These are phyloP conservation scores for Coregonus clupeaformis DNA, from an alignment of 2,113 vertebrate genomes.

Conservation along the genomic window DNA sequence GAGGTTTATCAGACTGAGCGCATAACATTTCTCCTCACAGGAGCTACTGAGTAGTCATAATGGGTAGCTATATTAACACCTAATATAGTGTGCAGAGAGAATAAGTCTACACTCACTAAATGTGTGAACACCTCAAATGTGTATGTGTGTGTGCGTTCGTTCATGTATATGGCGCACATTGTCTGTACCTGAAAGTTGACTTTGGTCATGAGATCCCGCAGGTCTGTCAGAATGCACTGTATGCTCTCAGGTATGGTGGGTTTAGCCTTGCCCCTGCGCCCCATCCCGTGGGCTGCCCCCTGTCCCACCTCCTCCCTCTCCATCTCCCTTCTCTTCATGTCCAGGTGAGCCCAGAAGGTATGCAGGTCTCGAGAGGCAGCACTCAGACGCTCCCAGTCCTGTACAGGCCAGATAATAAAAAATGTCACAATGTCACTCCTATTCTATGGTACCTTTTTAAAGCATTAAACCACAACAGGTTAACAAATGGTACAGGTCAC, in stretches of 20 bases:
- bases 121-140: too few species aligned
- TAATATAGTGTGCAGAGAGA: slow-evolving; percentile 15
- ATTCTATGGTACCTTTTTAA: slow-evolving; percentile 8
- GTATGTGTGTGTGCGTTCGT: too few species aligned
- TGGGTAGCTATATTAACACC: neutral
- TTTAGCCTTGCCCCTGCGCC: neutral
- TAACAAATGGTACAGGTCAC: too few species aligned
- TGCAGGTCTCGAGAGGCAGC: slow-evolving; percentile 55
- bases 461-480: neutral
- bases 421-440: slow-evolving; percentile 20
- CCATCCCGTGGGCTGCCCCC: neutral
- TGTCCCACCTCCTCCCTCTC: slow-evolving; percentile 43
- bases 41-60: neutral
- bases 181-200: slow-evolving; percentile 64
- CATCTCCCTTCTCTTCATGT: slow-evolving; percentile 58
- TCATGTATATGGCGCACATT: neutral
- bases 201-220: slow-evolving; percentile 71
- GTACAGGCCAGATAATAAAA: slow-evolving; percentile 27
- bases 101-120: neutral
- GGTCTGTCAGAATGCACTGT: slow-evolving; percentile 64
- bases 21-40: too few species aligned
- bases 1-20: neutral
- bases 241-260: slow-evolving; percentile 51
- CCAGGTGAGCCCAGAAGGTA: slow-evolving; percentile 64
- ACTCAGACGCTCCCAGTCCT: slow-evolving; percentile 68